Evolutionary conservation across 2,113 vertebrate species (phyloP), one percentile per base, ranked within the genome.

Genomic region (Tragelaphus scriptus): DNA sequence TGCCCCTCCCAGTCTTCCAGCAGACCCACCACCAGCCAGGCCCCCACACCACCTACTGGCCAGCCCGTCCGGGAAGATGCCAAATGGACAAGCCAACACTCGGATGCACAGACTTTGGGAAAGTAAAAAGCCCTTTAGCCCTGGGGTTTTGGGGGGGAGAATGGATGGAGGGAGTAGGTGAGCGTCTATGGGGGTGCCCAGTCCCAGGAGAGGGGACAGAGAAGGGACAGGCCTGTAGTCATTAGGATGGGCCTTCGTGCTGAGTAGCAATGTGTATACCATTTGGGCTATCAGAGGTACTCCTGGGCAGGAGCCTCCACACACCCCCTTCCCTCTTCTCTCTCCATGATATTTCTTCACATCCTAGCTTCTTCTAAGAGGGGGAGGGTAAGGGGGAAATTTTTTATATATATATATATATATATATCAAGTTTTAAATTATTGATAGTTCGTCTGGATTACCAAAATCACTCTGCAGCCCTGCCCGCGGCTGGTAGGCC

Each of bases 1-100:
- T 99, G 99, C 97, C 99, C 99, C 81, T 99, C 99, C 30, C 99
- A 99, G 98, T 99, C 99, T 98, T 99, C 99, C 97, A 99, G 98
- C 98, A 99, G 99, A 96, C 99, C 97, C 97, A 98, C 98, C 98
- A 97, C 98, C 94, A 98, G 98, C 98, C 99, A 98, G 56, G 98
- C 97, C 94, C 98, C 98, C 14, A n/a, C 97, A 58, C 96, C 98
- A 82, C 97, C 98, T 16, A 49, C 98, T 88, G 98, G 98, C 98
- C 98, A 99, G 97, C 98, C 98, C 94, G 71, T 98, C 88, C 99
- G 99, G 98, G 99, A 99, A 95, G 99, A 99, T 98, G 99, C 99
- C 99, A 99, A 99, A 99, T 98, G 98, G 98, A 98, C 98, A 98
- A 99, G 98, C 98, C 99, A 99, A 98, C 98, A 98, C 71, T 97